These are phyloP conservation scores for Harpagifer antarcticus DNA, from an alignment of 2,797 vertebrate genomes.

Conservation along the genomic window DNA sequence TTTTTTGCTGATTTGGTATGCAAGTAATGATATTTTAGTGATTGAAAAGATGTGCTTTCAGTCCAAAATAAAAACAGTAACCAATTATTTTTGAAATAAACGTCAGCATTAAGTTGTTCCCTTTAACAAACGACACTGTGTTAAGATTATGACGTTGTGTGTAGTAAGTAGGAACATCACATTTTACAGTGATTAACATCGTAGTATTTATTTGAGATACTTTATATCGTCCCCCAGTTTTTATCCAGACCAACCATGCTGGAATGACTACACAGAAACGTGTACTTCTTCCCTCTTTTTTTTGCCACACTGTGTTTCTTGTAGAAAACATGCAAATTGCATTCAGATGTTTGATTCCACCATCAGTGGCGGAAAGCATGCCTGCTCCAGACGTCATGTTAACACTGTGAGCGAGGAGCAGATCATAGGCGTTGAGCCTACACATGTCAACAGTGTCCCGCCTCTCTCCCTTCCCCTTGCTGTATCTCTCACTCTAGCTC, in stretches of 20 bases:
- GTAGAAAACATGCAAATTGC: constrained; percentile 30
- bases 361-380: constrained; percentile 31
- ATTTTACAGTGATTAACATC: neutral
- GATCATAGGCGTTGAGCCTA: constrained; percentile 64
- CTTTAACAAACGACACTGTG: neutral
- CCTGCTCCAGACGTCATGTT: constrained; percentile 39
- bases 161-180: neutral
- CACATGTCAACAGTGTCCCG: constrained; percentile 72
- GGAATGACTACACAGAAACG: neutral
- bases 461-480: constrained; percentile 42
- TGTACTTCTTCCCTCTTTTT: constrained; percentile 1
- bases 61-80: neutral
- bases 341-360: constrained; percentile 44
- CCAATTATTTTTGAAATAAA: neutral
- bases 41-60: neutral
- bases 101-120: neutral
- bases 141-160: neutral
- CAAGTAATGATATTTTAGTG: too few species aligned
- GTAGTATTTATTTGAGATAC: neutral
- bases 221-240: neutral
- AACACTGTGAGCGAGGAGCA: constrained; percentile 39
- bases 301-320: neutral
- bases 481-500: constrained; percentile 33
- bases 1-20: constrained; percentile 7
- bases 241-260: neutral